Conservation (phyloP, 2,113 vertebrate species). For the Patagioenas fasciata region DNA sequence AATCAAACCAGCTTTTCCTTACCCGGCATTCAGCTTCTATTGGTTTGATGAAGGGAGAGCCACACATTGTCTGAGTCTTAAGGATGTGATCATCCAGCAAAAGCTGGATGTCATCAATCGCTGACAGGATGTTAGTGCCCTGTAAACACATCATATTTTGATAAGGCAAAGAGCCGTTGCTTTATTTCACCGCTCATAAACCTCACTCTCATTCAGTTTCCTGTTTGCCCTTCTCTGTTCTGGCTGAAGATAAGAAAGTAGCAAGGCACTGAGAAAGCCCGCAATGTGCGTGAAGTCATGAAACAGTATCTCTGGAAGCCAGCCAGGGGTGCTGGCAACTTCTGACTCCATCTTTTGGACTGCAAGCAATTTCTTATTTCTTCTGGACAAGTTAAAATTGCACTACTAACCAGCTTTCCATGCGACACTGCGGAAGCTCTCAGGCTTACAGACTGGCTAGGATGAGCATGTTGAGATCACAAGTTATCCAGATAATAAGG, state of each 20-base stretch:
- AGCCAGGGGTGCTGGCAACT: neutral
- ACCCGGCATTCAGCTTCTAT: conserved; percentile 89
- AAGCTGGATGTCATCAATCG: conserved; percentile 89
- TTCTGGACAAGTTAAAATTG: neutral
- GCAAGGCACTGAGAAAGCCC: neutral
- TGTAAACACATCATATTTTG: conserved; percentile 53
- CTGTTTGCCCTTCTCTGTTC: neutral
- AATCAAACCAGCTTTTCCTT: conserved; percentile 45
- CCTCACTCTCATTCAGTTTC: neutral
- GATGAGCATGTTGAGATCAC: neutral
- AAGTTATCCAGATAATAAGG: neutral
- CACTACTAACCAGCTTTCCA: neutral
- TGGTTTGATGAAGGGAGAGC: conserved; percentile 89
- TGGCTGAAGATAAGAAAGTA: neutral
- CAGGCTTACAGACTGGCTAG: neutral
- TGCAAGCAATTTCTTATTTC: neutral
- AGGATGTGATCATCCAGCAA: conserved; percentile 91
- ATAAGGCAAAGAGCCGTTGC: neutral
- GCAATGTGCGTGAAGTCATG: neutral
- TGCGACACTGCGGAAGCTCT: neutral
- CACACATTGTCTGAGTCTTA: conserved; percentile 90
- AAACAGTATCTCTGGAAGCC: neutral
- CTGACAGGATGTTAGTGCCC: conserved; percentile 84
- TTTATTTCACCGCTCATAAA: neutral
- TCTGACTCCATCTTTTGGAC: neutral